These are phyloP conservation scores for Tanypteryx hageni DNA, from an alignment of 2,888 invertebrate genomes.

Conservation along the genomic window DNA sequence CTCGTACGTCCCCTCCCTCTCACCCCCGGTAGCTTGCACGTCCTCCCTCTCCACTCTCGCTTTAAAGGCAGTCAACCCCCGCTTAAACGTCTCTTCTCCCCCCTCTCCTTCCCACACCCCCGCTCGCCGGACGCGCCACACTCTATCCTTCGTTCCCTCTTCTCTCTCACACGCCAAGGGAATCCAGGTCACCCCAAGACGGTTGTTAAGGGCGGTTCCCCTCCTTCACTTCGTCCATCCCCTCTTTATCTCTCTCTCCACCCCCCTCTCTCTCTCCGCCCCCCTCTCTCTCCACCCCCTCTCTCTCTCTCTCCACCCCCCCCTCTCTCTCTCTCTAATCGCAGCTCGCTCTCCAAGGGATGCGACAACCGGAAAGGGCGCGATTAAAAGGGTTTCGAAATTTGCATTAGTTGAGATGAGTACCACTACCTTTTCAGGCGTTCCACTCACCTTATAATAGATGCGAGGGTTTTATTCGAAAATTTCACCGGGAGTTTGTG, in stretches of 20 bases:
- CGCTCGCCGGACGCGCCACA: not conserved
- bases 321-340: not conserved
- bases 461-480: no score
- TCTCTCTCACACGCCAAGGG: not conserved
- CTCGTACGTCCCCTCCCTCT: no score
- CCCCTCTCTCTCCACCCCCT: not conserved
- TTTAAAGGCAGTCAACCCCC: not conserved
- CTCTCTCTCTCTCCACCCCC: not conserved
- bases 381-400: not conserved
- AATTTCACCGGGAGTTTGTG: no score
- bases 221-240: not conserved
- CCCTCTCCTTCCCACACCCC: not conserved
- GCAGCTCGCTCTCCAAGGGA: not conserved
- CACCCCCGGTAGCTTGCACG: no score
- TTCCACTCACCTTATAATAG: no score
- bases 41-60: no score
- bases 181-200: conserved; percentile 57
- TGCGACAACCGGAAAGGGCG: not conserved
- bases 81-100: not conserved
- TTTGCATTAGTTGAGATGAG: not conserved
- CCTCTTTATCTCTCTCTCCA: not conserved
- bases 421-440: no score
- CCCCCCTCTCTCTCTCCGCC: not conserved
- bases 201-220: conserved; percentile 52
- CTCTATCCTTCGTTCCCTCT: not conserved